Conservation (phyloP, 2,888 invertebrate genomes). For the Coleophora deauratella region DNA sequence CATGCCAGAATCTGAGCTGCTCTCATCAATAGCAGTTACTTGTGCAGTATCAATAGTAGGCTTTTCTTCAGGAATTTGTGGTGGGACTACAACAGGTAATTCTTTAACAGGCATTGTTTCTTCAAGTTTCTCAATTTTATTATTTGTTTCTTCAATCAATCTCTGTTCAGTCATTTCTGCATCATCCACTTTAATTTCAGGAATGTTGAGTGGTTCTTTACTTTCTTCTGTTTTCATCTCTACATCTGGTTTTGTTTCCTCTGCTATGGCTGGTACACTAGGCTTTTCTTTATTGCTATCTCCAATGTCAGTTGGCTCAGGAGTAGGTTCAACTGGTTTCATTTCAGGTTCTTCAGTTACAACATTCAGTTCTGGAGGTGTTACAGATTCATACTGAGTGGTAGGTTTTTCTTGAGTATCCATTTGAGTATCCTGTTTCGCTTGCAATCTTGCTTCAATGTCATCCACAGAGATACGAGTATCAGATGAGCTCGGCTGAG, state of each 20-base stretch:
- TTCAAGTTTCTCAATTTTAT: conserved; percentile 18
- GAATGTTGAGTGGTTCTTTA: conserved; percentile 38
- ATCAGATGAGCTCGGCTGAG: conserved; percentile 59
- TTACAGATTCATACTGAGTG: conserved; percentile 45
- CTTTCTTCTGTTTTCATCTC: conserved; percentile 37
- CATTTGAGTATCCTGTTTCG: conserved; percentile 56
- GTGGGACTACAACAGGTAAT: conserved; percentile 21
- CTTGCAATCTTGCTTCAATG: conserved; percentile 56
- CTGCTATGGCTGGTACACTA: conserved; percentile 22
- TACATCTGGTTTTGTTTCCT: conserved; percentile 33
- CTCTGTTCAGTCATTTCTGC: conserved; percentile 59
- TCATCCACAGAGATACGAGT: conserved; percentile 56
- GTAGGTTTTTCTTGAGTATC: conserved; percentile 40
- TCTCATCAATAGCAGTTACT: conserved; percentile 40
- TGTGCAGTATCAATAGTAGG: conserved; percentile 26
- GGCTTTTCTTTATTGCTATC: conserved; percentile 3
- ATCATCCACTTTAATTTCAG: conserved; percentile 62
- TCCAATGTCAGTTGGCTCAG: conserved; percentile 17
- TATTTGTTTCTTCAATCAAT: conserved; percentile 37
- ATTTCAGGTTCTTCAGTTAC: conserved; percentile 30
- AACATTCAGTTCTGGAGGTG: conserved; percentile 44
- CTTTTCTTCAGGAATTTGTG: conserved; percentile 23
- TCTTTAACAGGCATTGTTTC: conserved; percentile 18
- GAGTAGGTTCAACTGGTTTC: conserved; percentile 22
- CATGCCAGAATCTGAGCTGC: conserved; percentile 45